phyloP scores from a whole-genome alignment of 1,140 invertebrate genomes.

The Anadara kagoshimensis region DNA sequence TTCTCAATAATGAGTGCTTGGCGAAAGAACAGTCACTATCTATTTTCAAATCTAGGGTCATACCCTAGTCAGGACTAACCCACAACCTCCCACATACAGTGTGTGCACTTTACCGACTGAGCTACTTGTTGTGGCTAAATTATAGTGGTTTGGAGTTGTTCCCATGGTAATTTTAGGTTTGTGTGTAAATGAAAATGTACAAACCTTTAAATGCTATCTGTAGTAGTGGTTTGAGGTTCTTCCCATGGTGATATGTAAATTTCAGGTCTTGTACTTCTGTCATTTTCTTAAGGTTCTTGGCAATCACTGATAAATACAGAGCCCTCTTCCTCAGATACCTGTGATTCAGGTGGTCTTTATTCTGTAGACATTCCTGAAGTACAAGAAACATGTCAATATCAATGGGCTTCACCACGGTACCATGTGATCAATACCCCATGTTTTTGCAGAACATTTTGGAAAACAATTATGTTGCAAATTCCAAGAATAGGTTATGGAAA shows the following conservation, averaged over 20 bases:
- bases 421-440: neutral
- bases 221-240: conserved; percentile 82
- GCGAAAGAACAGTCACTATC: too few species aligned
- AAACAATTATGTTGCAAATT: neutral
- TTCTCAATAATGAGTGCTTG: too few species aligned
- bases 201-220: conserved; percentile 77
- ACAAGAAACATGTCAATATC: neutral
- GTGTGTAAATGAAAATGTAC: too few species aligned
- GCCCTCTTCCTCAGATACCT: conserved; percentile 87
- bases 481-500: too few species aligned
- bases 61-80: too few species aligned
- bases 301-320: conserved; percentile 85
- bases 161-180: too few species aligned
- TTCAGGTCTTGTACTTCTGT: conserved; percentile 76
- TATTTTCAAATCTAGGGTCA: too few species aligned
- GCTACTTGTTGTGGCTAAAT: too few species aligned
- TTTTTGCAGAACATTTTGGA: neutral
- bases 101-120: too few species aligned
- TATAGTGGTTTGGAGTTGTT: too few species aligned
- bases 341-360: conserved; percentile 85
- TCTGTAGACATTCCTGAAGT: conserved; percentile 60
- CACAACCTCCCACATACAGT: too few species aligned
- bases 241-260: conserved; percentile 75
- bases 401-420: neutral
- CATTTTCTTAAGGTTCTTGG: conserved; percentile 76